Evolutionary conservation across 1,140 invertebrate species (phyloP).

Genomic region (Drosophila kikkawai): DNA sequence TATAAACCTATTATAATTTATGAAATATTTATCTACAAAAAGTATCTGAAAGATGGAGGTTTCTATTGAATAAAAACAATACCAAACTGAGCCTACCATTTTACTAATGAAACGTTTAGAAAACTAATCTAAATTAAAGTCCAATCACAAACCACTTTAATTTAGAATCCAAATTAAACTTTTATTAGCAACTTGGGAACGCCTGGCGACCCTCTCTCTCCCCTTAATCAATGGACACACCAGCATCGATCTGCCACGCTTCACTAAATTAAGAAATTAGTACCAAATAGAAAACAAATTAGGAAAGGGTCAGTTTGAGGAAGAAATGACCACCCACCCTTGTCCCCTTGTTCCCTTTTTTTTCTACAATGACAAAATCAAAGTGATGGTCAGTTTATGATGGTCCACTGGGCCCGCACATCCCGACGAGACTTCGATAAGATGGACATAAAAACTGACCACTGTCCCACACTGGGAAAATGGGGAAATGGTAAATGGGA

Average conservation of each 20-base stretch:
- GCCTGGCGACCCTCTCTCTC: constrained; percentile 3
- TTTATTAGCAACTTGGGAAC: constrained; percentile 71
- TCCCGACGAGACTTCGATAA: constrained; percentile 40
- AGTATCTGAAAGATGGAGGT: too few relatives aligned
- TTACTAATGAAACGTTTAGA: constrained; percentile 61
- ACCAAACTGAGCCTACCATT: constrained; percentile 18
- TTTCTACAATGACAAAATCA: constrained; percentile 63
- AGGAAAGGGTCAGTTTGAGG: constrained; percentile 69
- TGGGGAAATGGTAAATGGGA: constrained; percentile 50
- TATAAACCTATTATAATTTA: too few relatives aligned
- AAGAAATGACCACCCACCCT: constrained; percentile 37
- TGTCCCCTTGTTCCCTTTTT: background rate
- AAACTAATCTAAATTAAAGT: constrained; percentile 55
- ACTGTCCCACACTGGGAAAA: constrained; percentile 42
- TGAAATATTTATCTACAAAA: too few relatives aligned
- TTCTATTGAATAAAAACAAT: background rate
- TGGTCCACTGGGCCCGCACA: constrained; percentile 61
- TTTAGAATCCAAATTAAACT: constrained; percentile 71
- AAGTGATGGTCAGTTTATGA: constrained; percentile 78
- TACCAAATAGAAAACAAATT: constrained; percentile 82
- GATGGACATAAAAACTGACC: constrained; percentile 78
- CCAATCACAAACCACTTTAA: constrained; percentile 52
- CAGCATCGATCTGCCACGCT: constrained; percentile 57
- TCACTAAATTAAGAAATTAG: constrained; percentile 78
- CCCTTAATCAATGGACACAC: constrained; percentile 56